Evolutionary conservation across 2,888 invertebrate genomes (phyloP), one percentile per base, ranked within the genome.

Genomic region (Heliconius charithonia): DNA sequence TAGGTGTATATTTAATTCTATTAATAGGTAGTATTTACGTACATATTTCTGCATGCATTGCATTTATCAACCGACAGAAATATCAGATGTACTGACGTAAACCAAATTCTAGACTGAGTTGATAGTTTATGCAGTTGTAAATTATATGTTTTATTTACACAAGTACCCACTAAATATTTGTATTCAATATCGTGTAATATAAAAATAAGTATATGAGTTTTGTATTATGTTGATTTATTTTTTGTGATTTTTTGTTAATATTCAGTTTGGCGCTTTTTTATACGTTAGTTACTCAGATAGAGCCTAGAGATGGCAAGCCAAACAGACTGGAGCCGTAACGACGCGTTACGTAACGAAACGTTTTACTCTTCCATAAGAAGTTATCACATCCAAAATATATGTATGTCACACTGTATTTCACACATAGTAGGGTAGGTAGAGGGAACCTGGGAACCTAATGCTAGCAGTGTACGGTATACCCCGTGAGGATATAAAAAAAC

Each of bases 71-170:
- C 22, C 71, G 71, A 56, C 71, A 27, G 71, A 71, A 51, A 56
- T 71, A 71, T 71, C 71, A 27, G 27, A 70, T 71, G 27, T 51
- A 29, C 70, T 71, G 51, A 71, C 70, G 71, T 51, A 71, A 71
- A 56, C 56, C 29, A 56, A 71, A 56, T 71, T 56, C 29, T 56
- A 12, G 51, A 72, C 9, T 12, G n/a, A 13, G 51, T 41, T 69
- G 41, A 69, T 69, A 69, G 67, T 69, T 69, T 25, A 37, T 32
- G 66, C 66, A 25, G 3, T n/a, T 13, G 12, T 69, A 69, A 41
- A 69, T 41, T 37, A 25, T 41, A 12, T 13, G 41, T 25, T 41
- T 41, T 69, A 69, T n/a, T 25, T 37, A 69, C 13, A 69, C n/a
- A 32, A 16, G 3, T 19, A 25, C n/a, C 13, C 25, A 25, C 13